Evolutionary conservation across 1,140 invertebrate genomes (phyloP), one percentile per base, ranked within the genome.

Genomic region (Heliconius hewitsoni): DNA sequence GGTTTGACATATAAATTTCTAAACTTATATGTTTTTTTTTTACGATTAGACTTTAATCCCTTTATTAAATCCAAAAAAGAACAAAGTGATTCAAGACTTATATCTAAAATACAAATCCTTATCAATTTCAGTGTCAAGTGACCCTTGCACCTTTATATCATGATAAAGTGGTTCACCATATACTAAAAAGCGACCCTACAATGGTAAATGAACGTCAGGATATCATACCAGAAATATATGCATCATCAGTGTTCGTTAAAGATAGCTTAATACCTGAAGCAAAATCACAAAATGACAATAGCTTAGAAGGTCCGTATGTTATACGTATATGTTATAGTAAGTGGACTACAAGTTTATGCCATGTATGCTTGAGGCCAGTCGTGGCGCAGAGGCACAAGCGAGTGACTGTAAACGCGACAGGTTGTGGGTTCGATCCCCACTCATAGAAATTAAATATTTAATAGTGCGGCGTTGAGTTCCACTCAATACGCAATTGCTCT

Each of bases 141-240:
- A 86, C 89, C 13, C 90, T 94, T 76, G 87, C 91, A 3, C 92
- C 92, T 6, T 79, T 94, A 4, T 94, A 94, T 71, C 89, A 91
- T 79, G 79, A 87, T 27, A 89, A 94, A 74, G 81, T 83, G 11
- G 76, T 86, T 1, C 84, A 85, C 66, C 83, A 84, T 23, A 86
- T 85, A 1, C 52, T 82, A 11, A 75, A 78, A 83, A 42, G 80
- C 11, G 71, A 76, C 55, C 80, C 84, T 13, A 73, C 79, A 27
- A 57, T 70, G 18, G 73, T 73, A 37, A 74, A 81, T 13, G 57
- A 75, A 30, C 3, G 1, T 13, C 16, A 39, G 11, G 76, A 81
- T 18, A 13, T 27, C n/a, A 34, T 27, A 19, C 52, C 74, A 8
- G n/a, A 75, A 34, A 42, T 72, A 5, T 73, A 66, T 52, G 52